Base-by-base conservation (phyloP, 2,113 vertebrate species). In the Cyphomyrus discorhynchus region DNA sequence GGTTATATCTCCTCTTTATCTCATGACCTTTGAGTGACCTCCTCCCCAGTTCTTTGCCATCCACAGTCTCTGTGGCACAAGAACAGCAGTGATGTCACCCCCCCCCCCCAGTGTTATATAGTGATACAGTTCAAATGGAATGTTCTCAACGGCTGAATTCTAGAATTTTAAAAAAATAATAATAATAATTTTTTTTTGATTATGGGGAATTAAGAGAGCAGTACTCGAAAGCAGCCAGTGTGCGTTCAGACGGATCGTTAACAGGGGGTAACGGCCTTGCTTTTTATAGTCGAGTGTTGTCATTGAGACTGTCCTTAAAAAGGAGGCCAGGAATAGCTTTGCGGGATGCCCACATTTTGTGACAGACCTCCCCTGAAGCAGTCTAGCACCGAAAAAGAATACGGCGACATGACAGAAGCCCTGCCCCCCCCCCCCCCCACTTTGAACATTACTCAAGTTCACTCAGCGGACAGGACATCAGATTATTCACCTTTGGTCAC, bases 301-400 rank as follows among this genome's bases (percentile, higher is more conserved):
- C 80, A 86, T 66, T 83, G 52, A 82, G 82, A 49, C 27, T 90
- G 89, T 88, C 89, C 87, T 90, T 49, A 77, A 56, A 56, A 87
- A 90, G 52, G 47, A 70, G 87, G 87, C 46, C 53, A 89, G 39
- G 80, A 86, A 74, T 70, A 50, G 56, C 80, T 31, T 35, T 27
- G 21, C 5, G n/a, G 87, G 52, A 90, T 42, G 86, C 11, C 49
- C 53, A 83, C 46, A 5, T 74, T 89, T 47, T 74, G 19, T 90
- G 88, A 90, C 80, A 88, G 87, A 86, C 82, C 77, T 89, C 46
- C 80, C 90, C 88, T 47, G n/a, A 39, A 86, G 90, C 88, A 49
- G 5, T 89, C 52, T 17, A 86, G 80, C 6, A 13, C 10, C 31
- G 10, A 31, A 74, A 35, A 27, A 7, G 53, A 58, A 45, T 84